Conservation (phyloP, 2,113 vertebrate genomes). For the Chloropsis hardwickii region DNA sequence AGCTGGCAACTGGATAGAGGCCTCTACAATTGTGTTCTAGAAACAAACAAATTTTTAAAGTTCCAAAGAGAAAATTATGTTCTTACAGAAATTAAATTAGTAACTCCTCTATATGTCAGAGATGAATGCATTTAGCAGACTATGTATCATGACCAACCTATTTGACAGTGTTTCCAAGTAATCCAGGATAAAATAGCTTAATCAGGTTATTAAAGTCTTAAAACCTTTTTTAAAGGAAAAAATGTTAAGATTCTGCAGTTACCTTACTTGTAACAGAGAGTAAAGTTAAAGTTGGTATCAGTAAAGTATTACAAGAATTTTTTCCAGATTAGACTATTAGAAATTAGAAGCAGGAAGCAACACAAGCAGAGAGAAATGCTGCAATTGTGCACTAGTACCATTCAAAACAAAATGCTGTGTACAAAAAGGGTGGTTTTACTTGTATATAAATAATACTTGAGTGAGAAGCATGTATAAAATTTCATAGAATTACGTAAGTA, state of each 20-base stretch:
- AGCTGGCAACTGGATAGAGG: conserved; percentile 90
- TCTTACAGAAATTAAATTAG: not conserved
- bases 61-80: not conserved
- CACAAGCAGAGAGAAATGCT: not conserved
- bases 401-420: not conserved
- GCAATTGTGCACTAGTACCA: not conserved
- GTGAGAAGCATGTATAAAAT: not conserved
- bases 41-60: conserved; percentile 8
- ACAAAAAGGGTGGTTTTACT: not conserved
- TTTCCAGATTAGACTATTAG: not conserved
- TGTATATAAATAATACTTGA: not conserved
- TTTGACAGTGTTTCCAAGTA: not conserved
- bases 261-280: not conserved
- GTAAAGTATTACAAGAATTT: not conserved
- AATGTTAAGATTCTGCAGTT: not conserved
- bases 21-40: conserved; percentile 91
- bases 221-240: not conserved
- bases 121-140: not conserved
- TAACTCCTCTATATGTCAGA: not conserved
- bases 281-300: not conserved
- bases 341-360: not conserved
- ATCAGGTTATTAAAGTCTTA: not conserved
- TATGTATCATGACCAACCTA: not conserved
- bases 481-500: not conserved
- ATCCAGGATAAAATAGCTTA: not conserved